Conservation (phyloP, 2,797 vertebrate species). For the Echeneis naucrates region DNA sequence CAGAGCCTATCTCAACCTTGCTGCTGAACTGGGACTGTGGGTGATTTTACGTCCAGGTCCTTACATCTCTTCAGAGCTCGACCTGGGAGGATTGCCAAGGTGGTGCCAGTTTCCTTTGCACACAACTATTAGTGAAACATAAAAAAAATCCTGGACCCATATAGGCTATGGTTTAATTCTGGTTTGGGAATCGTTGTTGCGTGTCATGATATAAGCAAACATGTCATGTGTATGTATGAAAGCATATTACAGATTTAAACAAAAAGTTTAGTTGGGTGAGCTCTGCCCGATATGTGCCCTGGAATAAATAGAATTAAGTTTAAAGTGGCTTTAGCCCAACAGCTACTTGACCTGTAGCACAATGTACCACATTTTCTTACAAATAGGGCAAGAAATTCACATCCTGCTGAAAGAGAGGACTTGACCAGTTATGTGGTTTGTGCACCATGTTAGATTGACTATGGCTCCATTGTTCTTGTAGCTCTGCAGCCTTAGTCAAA, state of each 20-base stretch:
- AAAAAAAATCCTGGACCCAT: background rate
- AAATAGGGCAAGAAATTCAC: slow-evolving; percentile 9
- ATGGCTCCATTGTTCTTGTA: slow-evolving; percentile 28
- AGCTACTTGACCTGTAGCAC: slow-evolving; percentile 26
- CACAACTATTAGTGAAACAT: background rate
- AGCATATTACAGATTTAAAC: background rate
- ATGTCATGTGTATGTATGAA: background rate
- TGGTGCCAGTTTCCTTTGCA: slow-evolving; percentile 52
- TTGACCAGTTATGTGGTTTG: slow-evolving; percentile 22
- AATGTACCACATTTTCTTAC: slow-evolving; percentile 17
- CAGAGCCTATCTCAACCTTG: slow-evolving; percentile 90
- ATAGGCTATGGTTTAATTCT: background rate
- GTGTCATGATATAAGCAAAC: too few species aligned
- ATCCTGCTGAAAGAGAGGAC: slow-evolving; percentile 18
- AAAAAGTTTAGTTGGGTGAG: slow-evolving; percentile 2
- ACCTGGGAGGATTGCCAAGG: slow-evolving; percentile 93
- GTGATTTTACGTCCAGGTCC: slow-evolving; percentile 95
- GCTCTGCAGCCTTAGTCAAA: slow-evolving; percentile 16
- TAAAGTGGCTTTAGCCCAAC: background rate
- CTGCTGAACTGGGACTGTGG: slow-evolving; percentile 91
- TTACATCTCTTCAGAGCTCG: slow-evolving; percentile 83
- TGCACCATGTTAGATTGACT: slow-evolving; percentile 20
- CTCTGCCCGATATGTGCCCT: slow-evolving; percentile 12
- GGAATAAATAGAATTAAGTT: slow-evolving; percentile 28
- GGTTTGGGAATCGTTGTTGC: background rate